A percentile compares a stretch with the other conserved stretches of the same genome.
Evolutionary conservation across 2,113 vertebrate species (phyloP).

Genomic region (Dicaeum eximium): DNA sequence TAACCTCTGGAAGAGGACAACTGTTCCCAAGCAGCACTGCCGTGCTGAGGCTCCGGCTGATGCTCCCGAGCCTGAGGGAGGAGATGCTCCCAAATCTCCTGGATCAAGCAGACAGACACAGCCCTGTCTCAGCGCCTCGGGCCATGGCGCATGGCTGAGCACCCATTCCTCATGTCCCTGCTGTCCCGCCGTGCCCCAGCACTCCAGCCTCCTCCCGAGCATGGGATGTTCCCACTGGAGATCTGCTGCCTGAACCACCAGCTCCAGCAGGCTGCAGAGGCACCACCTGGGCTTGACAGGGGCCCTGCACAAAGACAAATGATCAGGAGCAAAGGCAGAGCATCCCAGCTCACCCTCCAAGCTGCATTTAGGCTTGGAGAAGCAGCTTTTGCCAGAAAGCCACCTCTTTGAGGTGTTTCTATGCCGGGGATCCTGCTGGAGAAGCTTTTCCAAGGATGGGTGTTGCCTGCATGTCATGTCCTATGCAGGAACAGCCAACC

Average conservation of each 20-base stretch:
- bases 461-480: neutral
- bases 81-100: neutral
- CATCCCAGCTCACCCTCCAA: neutral
- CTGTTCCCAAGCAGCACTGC: rapidly evolving
- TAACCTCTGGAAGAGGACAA: neutral
- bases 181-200: rapidly evolving
- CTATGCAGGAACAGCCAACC: neutral
- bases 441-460: neutral
- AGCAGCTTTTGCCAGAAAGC: neutral
- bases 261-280: neutral
- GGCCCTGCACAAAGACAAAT: neutral
- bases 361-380: neutral
- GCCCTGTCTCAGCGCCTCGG: rapidly evolving
- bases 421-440: neutral
- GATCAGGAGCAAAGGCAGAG: neutral
- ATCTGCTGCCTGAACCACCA: neutral
- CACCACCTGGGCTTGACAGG: neutral
- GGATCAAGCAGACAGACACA: neutral
- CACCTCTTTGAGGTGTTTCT: neutral
- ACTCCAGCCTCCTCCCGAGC: neutral
- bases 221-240: neutral
- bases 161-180: neutral
- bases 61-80: neutral
- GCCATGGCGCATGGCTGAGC: rapidly evolving
- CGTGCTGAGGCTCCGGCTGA: rapidly evolving